Conservation (phyloP, 2,797 vertebrate genomes). For the Chromis chromis region DNA sequence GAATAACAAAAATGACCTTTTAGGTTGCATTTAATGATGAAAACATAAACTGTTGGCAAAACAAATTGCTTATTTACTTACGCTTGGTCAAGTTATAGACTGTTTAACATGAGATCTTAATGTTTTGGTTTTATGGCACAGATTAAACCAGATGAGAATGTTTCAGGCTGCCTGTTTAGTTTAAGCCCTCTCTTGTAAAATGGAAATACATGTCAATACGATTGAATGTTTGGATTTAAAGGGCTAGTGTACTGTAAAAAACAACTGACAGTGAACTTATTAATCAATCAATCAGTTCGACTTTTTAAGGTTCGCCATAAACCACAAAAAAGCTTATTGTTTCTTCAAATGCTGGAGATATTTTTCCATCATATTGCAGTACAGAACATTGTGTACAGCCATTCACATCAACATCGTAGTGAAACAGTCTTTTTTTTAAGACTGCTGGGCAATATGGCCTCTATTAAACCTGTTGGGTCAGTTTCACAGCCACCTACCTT, state of each 20-base stretch:
- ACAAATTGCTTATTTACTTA: background rate
- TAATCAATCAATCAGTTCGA: constrained; percentile 7
- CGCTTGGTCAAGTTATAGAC: background rate
- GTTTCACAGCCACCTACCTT: constrained; percentile 43
- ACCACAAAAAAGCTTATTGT: background rate
- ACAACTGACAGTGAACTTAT: constrained; percentile 6
- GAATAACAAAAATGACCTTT: background rate
- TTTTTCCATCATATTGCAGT: background rate
- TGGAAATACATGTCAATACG: constrained; percentile 8
- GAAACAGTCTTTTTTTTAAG: constrained; percentile 17
- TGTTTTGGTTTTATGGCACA: background rate
- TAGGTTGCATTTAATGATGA: background rate
- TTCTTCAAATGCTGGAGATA: background rate
- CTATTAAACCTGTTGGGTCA: constrained; percentile 40
- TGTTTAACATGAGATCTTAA: background rate
- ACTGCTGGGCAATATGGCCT: constrained; percentile 18
- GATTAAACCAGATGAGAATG: background rate
- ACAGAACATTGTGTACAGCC: constrained; percentile 20
- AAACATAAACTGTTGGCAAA: background rate
- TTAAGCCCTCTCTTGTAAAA: constrained; percentile 10
- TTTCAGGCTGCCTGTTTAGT: background rate
- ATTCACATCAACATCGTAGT: constrained; percentile 32
- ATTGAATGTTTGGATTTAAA: constrained; percentile 19
- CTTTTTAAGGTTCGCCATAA: background rate
- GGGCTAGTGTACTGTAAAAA: constrained; percentile 7